phyloP scores from a whole-genome alignment of 2,888 invertebrate genomes.

The Choristoneura rosaceana region DNA sequence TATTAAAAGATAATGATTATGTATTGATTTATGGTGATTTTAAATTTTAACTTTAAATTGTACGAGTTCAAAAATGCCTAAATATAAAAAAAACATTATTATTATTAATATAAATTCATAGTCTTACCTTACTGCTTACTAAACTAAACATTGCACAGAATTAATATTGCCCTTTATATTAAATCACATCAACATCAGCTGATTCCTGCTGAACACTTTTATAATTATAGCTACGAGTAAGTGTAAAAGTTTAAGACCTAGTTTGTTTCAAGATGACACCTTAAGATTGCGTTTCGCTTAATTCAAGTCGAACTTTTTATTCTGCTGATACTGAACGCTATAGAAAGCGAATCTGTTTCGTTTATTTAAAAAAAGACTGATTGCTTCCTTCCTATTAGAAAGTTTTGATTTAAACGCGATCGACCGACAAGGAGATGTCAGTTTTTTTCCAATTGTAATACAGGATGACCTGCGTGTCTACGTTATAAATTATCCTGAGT shows the following conservation, averaged over 20 bases:
- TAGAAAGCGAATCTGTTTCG: constrained; percentile 53
- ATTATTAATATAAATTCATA: no score
- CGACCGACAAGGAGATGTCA: constrained; percentile 48
- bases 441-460: constrained; percentile 37
- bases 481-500: no score
- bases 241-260: not conserved
- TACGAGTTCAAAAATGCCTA: no score
- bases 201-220: not conserved
- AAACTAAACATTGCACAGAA: no score
- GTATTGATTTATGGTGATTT: no score
- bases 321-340: constrained; percentile 46
- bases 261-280: constrained; percentile 38
- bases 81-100: no score
- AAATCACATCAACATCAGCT: no score
- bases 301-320: constrained; percentile 49
- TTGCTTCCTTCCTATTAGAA: constrained; percentile 65
- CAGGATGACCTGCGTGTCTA: constrained; percentile 3
- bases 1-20: no score
- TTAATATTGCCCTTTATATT: no score
- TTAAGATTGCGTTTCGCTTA: constrained; percentile 46
- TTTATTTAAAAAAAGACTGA: constrained; percentile 51
- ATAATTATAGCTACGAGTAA: not conserved
- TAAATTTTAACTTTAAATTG: no score
- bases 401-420: constrained; percentile 49
- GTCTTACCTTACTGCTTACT: no score